phyloP scores from a whole-genome alignment of 2,797 vertebrate species.

The Enteromius radiatus region DNA sequence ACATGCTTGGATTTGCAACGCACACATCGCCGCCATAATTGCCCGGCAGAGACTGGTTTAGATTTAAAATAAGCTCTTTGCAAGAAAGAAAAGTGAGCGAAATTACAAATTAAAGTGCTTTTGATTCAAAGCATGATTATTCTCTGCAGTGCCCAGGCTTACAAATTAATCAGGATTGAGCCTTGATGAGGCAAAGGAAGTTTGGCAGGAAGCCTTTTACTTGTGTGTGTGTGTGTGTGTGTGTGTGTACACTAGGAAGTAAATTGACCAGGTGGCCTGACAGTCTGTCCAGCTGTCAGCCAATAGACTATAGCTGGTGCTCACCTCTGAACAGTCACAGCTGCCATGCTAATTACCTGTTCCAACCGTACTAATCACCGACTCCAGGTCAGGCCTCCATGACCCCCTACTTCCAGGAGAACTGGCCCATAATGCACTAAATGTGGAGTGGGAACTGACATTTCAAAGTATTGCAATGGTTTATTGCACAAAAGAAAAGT shows the following conservation, averaged over 20 bases:
- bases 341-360: conserved; percentile 45
- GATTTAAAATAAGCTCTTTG: neutral
- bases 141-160: conserved; percentile 21
- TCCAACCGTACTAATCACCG: conserved; percentile 45
- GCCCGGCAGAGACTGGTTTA: neutral
- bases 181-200: conserved; percentile 42
- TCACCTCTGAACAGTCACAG: conserved; percentile 43
- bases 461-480: conserved; percentile 10
- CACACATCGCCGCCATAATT: neutral
- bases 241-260: neutral
- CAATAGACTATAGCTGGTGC: conserved; percentile 32
- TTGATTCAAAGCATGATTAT: conserved; percentile 39
- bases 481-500: neutral
- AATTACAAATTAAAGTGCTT: conserved; percentile 45
- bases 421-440: neutral
- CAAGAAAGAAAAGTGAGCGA: conserved; percentile 21
- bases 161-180: conserved; percentile 37
- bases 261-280: conserved; percentile 54
- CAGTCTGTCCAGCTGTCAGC: conserved; percentile 45
- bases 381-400: conserved; percentile 40
- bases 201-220: conserved; percentile 19
- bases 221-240: neutral
- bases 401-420: neutral
- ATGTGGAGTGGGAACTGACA: neutral
- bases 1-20: neutral